Conservation (phyloP, 92 coral and sea anemone genomes). For the Palythoa grandiflora region DNA sequence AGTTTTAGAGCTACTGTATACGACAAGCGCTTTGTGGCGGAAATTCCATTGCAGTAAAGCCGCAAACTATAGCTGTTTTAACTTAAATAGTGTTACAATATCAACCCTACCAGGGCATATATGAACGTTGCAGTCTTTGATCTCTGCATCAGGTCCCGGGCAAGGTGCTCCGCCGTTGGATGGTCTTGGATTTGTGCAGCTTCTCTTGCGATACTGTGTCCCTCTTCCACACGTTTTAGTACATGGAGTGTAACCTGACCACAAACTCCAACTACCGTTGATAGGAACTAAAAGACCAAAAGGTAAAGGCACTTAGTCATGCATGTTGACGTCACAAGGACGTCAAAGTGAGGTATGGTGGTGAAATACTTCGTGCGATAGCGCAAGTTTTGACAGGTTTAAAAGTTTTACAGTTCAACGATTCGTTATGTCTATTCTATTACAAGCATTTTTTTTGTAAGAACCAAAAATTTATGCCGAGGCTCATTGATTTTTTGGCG, state of each 20-base stretch:
- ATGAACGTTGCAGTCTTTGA: neutral
- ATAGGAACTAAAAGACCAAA: neutral
- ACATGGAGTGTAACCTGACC: constrained; percentile 64
- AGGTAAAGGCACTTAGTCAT: neutral
- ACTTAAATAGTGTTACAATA: neutral
- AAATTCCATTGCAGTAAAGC: neutral
- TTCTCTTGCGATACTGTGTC: constrained; percentile 30
- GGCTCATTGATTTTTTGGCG: no score
- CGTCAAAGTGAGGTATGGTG: no score
- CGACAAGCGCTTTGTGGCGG: no score
- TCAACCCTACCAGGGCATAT: neutral
- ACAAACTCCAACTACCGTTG: constrained; percentile 58
- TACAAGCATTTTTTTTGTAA: no score
- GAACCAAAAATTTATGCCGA: no score
- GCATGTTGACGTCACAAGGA: no score
- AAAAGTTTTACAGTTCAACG: no score
- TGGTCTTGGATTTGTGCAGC: constrained; percentile 62
- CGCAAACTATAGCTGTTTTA: neutral
- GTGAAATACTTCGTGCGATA: no score
- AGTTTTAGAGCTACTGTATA: no score
- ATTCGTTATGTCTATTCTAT: no score
- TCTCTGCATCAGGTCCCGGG: neutral
- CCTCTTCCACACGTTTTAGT: constrained; percentile 54
- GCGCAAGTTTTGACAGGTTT: no score
- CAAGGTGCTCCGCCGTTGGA: constrained; percentile 42